These are phyloP conservation scores for Charina bottae DNA, from an alignment of 2,113 vertebrate genomes.

Conservation along the genomic window DNA sequence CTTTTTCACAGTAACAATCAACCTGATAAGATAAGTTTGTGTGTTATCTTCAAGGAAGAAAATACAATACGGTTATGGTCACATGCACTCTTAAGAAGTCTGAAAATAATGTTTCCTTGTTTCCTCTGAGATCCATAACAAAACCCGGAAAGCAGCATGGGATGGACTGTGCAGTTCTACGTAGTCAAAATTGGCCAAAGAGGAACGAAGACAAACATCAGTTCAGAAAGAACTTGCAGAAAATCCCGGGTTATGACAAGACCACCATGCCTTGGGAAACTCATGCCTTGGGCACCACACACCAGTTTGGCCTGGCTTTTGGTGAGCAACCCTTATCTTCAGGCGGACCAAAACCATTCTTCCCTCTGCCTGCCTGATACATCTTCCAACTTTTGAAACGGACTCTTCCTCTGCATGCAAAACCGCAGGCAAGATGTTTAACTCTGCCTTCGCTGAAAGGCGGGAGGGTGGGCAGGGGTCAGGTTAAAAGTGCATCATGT, in stretches of 20 bases:
- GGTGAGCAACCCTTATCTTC: not conserved
- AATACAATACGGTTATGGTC: not conserved
- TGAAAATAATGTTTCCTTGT: slow-evolving; percentile 35
- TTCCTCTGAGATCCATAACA: slow-evolving; percentile 26
- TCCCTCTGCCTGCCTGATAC: not conserved
- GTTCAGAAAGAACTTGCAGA: not conserved
- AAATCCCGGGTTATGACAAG: fast-evolving
- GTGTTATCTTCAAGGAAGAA: not conserved
- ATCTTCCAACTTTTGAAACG: not conserved
- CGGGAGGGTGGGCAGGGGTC: no score
- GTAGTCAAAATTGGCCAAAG: not conserved
- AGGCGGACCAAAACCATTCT: not conserved
- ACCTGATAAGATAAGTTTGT: not conserved
- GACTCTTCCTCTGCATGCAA: no score
- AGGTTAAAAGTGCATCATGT: no score
- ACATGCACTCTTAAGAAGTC: not conserved
- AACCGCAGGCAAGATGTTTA: no score
- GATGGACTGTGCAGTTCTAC: not conserved
- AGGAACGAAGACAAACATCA: fast-evolving
- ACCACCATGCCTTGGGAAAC: no score
- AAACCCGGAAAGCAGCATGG: slow-evolving; percentile 5
- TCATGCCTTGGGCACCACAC: no score
- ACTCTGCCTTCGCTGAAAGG: no score
- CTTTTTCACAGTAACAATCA: not conserved
- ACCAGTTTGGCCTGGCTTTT: no score